Conservation (phyloP, 2,888 invertebrate genomes). For the Dryocosmus kuriphilus region DNA sequence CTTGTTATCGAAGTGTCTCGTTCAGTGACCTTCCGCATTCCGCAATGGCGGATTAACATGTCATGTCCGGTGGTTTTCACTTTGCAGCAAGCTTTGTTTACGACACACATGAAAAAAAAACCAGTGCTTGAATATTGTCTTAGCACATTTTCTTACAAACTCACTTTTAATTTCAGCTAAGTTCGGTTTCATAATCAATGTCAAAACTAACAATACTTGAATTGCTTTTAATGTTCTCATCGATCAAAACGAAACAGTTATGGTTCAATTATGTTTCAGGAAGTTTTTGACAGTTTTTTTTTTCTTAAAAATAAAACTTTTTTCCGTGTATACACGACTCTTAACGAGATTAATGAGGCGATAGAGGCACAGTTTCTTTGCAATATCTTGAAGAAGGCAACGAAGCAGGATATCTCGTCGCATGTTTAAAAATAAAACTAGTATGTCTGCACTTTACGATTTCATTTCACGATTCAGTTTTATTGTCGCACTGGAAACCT, state of each 20-base stretch:
- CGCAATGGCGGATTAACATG: conserved; percentile 49
- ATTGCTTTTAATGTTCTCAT: too few relatives aligned
- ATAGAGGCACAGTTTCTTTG: neutral
- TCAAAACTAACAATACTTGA: too few relatives aligned
- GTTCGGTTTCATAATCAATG: too few relatives aligned
- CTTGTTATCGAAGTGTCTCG: conserved; percentile 57
- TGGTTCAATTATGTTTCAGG: too few relatives aligned
- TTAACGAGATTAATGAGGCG: conserved; percentile 19
- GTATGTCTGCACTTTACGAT: conserved; percentile 24
- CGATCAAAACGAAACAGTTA: too few relatives aligned
- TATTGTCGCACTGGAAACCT: neutral
- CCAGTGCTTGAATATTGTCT: neutral
- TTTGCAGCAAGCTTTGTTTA: neutral
- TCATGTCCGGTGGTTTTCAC: conserved; percentile 7
- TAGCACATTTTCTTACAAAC: too few relatives aligned
- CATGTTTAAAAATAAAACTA: conserved; percentile 31
- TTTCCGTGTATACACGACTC: neutral
- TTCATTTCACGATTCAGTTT: conserved; percentile 18
- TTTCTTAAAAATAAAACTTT: too few relatives aligned
- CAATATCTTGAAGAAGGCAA: conserved; percentile 10
- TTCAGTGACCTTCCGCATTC: conserved; percentile 59
- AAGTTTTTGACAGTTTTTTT: too few relatives aligned
- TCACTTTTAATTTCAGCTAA: too few relatives aligned
- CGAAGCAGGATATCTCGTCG: conserved; percentile 6
- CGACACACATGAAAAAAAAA: too few relatives aligned